Evolutionary conservation across 53 echinoderm and acorn worm species (phyloP).

Genomic region (Actinopyga echinites): DNA sequence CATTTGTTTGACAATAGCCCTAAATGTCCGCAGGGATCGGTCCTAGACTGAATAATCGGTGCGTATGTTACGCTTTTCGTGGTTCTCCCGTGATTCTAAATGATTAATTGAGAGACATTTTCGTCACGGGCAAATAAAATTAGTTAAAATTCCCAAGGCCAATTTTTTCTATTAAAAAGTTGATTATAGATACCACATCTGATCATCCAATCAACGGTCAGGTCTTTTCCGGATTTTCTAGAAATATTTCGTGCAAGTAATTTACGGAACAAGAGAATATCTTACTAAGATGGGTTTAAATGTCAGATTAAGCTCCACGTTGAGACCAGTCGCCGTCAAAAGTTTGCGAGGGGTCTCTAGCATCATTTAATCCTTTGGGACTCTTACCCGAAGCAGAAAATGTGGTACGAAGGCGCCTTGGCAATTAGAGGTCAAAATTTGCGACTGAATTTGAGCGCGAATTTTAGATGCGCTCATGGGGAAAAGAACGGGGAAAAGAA

Average conservation of each 20-base stretch:
- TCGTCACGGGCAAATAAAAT: conserved; percentile 40
- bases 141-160: conserved; percentile 43
- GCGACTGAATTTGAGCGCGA: conserved; percentile 22
- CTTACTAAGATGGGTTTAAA: conserved; percentile 25
- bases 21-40: neutral
- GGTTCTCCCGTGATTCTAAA: neutral
- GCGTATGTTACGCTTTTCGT: too few species aligned
- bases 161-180: conserved; percentile 41
- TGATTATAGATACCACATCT: conserved; percentile 29
- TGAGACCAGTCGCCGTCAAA: conserved; percentile 9
- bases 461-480: conserved; percentile 35
- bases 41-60: too few species aligned
- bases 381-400: neutral
- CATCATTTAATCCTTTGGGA: conserved; percentile 33
- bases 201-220: conserved; percentile 33
- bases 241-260: conserved; percentile 16
- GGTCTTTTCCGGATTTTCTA: neutral
- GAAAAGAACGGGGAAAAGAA: conserved; percentile 18
- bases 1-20: neutral
- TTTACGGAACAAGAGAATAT: conserved; percentile 34
- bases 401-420: conserved; percentile 31
- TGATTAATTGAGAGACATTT: conserved; percentile 36
- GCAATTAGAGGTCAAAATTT: conserved; percentile 40
- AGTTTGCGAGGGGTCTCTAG: conserved; percentile 20
- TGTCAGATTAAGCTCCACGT: conserved; percentile 28